Percentiles rank a stretch among this genome's conserved stretches.
These are phyloP conservation scores for Triops cancriformis DNA, from an alignment of 1,140 invertebrate genomes.

Conservation along the genomic window DNA sequence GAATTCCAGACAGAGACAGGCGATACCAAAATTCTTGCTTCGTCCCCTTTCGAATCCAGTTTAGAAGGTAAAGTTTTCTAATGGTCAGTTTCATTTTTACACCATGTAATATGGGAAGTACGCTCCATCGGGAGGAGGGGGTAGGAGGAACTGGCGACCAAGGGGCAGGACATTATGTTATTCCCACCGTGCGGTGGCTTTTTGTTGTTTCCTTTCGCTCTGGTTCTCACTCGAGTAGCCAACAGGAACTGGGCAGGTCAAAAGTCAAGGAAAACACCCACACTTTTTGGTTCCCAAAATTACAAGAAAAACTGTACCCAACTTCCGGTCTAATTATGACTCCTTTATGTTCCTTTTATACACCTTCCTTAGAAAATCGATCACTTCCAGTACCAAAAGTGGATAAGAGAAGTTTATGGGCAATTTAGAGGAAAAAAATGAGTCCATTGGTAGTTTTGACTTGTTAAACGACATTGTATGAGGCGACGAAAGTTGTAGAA, in stretches of 20 bases:
- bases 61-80: background rate
- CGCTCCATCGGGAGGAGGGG: background rate
- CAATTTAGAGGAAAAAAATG: too few relatives aligned
- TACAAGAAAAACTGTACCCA: slow-evolving; percentile 14
- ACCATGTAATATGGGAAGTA: background rate
- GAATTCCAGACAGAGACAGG: background rate
- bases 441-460: too few relatives aligned
- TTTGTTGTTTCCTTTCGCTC: slow-evolving; percentile 1
- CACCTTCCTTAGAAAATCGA: background rate
- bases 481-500: too few relatives aligned
- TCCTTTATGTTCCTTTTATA: background rate
- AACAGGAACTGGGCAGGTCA: slow-evolving; percentile 9
- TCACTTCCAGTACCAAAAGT: background rate
- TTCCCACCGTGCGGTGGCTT: slow-evolving; percentile 5
- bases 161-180: background rate
- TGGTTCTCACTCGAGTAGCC: slow-evolving; percentile 4
- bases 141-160: background rate
- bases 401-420: too few relatives aligned
- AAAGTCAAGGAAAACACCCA: slow-evolving; percentile 13
- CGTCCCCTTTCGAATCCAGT: background rate
- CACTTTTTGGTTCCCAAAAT: slow-evolving; percentile 10
- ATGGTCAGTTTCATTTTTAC: background rate
- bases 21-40: background rate
- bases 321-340: background rate
- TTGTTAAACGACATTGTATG: too few relatives aligned